Percentiles rank a stretch among this genome's conserved stretches.
Conservation (phyloP, 2,113 vertebrate genomes). For the Megaleporinus macrocephalus region DNA sequence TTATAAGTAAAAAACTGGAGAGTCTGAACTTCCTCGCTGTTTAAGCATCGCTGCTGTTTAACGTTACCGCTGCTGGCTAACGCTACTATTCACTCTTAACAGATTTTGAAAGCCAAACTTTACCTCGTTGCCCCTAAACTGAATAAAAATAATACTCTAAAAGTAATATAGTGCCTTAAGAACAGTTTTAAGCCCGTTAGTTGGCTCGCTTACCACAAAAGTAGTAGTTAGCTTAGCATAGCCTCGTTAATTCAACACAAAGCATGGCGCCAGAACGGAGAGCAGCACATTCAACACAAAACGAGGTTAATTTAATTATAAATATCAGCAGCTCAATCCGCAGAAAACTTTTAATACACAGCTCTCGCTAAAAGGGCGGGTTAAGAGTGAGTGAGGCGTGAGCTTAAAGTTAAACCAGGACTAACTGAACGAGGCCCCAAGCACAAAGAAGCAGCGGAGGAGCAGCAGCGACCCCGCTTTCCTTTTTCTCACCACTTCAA, state of each 20-base stretch:
- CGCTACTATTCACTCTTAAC: too few relatives aligned
- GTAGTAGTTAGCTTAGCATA: not conserved
- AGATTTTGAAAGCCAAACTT: not conserved
- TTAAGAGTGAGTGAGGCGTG: not conserved
- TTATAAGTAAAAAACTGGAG: not conserved
- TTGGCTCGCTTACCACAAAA: not conserved
- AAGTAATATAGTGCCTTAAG: not conserved
- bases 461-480: not conserved
- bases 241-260: not conserved
- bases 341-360: not conserved
- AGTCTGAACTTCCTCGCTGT: not conserved
- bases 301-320: not conserved
- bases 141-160: too few relatives aligned
- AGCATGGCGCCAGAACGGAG: constrained; percentile 7
- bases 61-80: not conserved
- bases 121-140: too few relatives aligned
- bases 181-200: not conserved
- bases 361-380: not conserved
- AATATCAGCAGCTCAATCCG: not conserved
- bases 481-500: constrained; percentile 87
- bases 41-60: too few relatives aligned
- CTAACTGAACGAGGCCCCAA: constrained; percentile 29
- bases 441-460: constrained; percentile 54
- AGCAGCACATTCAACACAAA: not conserved
- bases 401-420: not conserved